Conservation (phyloP, 2,888 invertebrate species). For the Eupithecia subumbrata region DNA sequence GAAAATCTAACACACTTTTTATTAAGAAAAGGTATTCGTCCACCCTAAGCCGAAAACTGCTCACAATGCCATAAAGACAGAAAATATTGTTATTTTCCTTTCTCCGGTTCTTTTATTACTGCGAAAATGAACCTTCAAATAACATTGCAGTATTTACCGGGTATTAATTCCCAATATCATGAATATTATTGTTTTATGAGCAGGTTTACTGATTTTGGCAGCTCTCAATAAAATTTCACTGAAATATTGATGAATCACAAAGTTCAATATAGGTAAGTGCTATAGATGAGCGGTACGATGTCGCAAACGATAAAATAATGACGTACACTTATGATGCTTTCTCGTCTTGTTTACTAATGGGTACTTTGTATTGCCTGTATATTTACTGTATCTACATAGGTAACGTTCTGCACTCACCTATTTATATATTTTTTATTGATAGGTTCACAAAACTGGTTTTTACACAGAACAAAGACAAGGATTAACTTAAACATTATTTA, state of each 20-base stretch:
- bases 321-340: background rate
- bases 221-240: constrained; percentile 13
- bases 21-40: constrained; percentile 8
- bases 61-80: constrained; percentile 36
- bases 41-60: constrained; percentile 41
- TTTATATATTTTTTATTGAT: too few species aligned
- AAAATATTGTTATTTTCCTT: constrained; percentile 40
- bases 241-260: constrained; percentile 16
- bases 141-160: constrained; percentile 32
- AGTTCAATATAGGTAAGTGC: background rate
- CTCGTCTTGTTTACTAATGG: background rate
- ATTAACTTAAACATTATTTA: too few species aligned
- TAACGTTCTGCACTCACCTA: background rate
- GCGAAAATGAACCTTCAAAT: constrained; percentile 36
- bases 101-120: constrained; percentile 34
- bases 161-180: constrained; percentile 30
- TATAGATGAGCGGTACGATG: background rate
- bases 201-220: constrained; percentile 21
- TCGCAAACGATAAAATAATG: background rate
- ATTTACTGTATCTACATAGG: background rate
- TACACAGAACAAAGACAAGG: too few species aligned
- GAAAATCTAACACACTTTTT: constrained; percentile 3
- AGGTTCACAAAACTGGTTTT: too few species aligned
- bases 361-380: background rate
- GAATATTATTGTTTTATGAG: constrained; percentile 27